phyloP scores from a whole-genome alignment of 2,113 vertebrate genomes.

The Nesogale talazaci region DNA sequence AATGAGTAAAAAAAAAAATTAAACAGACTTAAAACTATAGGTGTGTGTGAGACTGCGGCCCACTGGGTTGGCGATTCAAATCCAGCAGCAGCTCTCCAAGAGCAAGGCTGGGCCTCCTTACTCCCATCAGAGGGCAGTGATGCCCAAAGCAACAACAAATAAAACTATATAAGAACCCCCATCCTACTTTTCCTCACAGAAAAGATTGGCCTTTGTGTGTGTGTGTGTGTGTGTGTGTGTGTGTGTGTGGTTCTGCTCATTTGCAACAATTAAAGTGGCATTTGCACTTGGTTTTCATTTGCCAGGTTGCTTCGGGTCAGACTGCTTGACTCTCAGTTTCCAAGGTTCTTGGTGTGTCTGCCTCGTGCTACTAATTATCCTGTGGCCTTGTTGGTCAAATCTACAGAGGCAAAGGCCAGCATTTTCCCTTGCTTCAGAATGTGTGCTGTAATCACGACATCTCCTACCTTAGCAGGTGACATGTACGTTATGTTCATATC shows the following conservation, averaged over 20 bases:
- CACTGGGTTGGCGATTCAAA: no score
- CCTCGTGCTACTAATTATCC: constrained; percentile 97
- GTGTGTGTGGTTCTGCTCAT: not conserved
- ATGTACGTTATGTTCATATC: no score
- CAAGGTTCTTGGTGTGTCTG: constrained; percentile 95
- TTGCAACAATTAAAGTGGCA: constrained; percentile 9
- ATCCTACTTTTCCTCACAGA: no score
- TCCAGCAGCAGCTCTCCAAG: no score
- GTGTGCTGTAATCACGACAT: constrained; percentile 94
- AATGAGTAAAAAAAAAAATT: not conserved
- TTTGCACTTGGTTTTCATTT: not conserved
- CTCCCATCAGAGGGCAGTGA: no score
- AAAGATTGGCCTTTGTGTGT: no score
- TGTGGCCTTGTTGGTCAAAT: constrained; percentile 93
- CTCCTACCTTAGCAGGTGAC: constrained; percentile 95
- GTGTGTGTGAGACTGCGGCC: no score
- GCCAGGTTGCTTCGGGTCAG: not conserved
- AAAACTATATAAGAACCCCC: no score
- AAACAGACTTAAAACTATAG: not conserved
- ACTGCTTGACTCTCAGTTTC: constrained; percentile 76
- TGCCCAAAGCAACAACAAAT: no score
- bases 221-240: no score
- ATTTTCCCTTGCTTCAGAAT: constrained; percentile 97
- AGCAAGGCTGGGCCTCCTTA: no score
- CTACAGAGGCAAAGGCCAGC: no score